phyloP scores from a whole-genome alignment of 2,888 invertebrate genomes.

The Podabrus alpinus region DNA sequence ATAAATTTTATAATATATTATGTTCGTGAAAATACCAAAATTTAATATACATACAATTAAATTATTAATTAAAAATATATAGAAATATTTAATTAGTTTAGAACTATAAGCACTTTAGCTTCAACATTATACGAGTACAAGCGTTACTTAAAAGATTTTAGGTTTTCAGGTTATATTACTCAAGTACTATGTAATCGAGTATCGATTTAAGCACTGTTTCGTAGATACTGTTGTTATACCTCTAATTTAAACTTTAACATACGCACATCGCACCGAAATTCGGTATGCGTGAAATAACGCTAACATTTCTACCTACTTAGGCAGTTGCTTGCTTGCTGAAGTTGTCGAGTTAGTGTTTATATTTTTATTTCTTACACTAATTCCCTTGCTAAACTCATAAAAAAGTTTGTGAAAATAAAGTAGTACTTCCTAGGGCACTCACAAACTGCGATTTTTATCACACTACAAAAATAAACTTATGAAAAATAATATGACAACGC shows the following conservation, averaged over 20 bases:
- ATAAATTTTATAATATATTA: background rate
- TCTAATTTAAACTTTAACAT: background rate
- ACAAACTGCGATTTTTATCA: background rate
- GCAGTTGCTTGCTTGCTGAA: background rate
- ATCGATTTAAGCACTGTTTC: background rate
- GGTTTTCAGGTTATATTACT: background rate
- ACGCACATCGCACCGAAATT: background rate
- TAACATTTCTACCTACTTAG: background rate
- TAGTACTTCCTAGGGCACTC: background rate
- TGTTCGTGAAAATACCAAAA: background rate
- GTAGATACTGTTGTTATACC: background rate
- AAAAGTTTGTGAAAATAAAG: background rate
- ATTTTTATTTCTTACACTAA: background rate
- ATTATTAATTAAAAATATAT: background rate
- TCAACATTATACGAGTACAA: no score
- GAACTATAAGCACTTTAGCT: background rate
- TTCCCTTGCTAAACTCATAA: background rate
- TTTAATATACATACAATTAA: background rate
- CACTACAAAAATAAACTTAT: background rate
- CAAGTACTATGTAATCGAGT: background rate
- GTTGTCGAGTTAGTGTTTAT: background rate
- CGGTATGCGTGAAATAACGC: background rate
- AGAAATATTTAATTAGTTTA: background rate
- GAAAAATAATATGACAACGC: background rate
- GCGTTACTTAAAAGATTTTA: background rate